phyloP scores from a whole-genome alignment of 2,888 invertebrate genomes.

The Thymelicus acteon region DNA sequence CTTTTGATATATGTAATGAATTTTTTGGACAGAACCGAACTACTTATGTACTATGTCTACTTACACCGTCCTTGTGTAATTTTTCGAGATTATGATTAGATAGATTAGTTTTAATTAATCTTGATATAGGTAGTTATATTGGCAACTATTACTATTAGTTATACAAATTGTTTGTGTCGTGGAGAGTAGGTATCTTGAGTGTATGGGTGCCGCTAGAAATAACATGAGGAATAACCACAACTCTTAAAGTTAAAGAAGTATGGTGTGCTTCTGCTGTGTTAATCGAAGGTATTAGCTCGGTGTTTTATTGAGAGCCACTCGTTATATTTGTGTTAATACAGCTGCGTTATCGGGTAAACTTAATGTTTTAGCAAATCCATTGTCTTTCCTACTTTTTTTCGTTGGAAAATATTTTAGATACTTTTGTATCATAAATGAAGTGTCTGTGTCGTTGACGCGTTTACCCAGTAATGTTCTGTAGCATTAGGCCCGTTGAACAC shows the following conservation, averaged over 20 bases:
- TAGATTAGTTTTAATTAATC: constrained; percentile 75
- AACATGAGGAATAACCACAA: constrained; percentile 52
- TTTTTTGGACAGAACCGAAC: constrained; percentile 62
- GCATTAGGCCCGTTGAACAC: constrained; percentile 13
- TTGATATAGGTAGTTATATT: constrained; percentile 69
- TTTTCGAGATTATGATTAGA: constrained; percentile 82
- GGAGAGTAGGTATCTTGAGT: constrained; percentile 51
- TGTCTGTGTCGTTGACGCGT: neutral
- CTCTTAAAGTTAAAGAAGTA: constrained; percentile 31
- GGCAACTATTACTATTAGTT: constrained; percentile 66
- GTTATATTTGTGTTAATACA: constrained; percentile 9
- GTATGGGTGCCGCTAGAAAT: constrained; percentile 68
- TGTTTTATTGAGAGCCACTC: constrained; percentile 26
- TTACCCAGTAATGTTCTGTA: constrained; percentile 10
- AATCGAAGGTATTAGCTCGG: constrained; percentile 30
- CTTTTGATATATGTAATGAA: constrained; percentile 66
- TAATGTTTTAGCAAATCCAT: too few relatives aligned
- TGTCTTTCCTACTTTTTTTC: too few relatives aligned
- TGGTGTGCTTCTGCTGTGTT: neutral
- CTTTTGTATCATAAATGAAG: neutral
- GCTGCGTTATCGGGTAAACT: constrained; percentile 14
- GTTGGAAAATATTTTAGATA: neutral
- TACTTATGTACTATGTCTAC: constrained; percentile 75
- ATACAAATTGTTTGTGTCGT: constrained; percentile 55
- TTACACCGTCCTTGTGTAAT: constrained; percentile 84